phyloP scores from a whole-genome alignment of 2,797 vertebrate genomes.

The Dryobates pubescens region DNA sequence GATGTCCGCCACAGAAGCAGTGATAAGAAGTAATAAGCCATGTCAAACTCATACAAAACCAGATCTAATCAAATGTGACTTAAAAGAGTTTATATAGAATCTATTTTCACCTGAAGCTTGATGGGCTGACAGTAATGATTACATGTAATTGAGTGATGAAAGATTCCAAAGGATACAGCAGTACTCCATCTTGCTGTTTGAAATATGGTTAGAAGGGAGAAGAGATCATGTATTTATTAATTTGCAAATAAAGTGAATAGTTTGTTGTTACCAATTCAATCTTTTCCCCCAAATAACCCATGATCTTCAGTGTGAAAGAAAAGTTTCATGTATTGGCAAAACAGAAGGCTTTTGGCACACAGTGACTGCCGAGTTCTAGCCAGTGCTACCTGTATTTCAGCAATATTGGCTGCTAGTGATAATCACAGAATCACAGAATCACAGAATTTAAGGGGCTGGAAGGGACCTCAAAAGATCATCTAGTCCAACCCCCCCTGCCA shows the following conservation, averaged over 20 bases:
- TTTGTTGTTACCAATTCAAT: background rate
- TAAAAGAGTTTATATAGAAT: slow-evolving; percentile 41
- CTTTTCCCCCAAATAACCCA: background rate
- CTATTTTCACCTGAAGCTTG: slow-evolving; percentile 54
- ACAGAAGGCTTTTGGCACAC: background rate
- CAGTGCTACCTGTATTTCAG: background rate
- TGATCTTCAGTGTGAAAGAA: background rate
- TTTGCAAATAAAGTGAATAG: background rate
- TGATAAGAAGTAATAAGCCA: slow-evolving; percentile 40
- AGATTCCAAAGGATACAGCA: background rate
- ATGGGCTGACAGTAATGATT: slow-evolving; percentile 57
- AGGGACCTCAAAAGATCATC: no score
- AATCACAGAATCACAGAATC: background rate
- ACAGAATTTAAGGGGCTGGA: no score
- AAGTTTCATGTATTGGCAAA: background rate
- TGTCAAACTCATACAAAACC: slow-evolving; percentile 25
- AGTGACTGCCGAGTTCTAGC: background rate
- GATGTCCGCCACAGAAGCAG: background rate
- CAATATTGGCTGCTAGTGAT: background rate
- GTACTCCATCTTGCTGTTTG: background rate
- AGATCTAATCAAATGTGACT: slow-evolving; percentile 54
- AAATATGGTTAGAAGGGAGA: background rate
- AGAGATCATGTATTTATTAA: background rate
- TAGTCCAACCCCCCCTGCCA: no score
- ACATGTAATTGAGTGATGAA: slow-evolving; percentile 37